Evolutionary conservation across 2,797 vertebrate species (phyloP), one percentile per base, ranked within the genome.

Genomic region (Pristis pectinata): DNA sequence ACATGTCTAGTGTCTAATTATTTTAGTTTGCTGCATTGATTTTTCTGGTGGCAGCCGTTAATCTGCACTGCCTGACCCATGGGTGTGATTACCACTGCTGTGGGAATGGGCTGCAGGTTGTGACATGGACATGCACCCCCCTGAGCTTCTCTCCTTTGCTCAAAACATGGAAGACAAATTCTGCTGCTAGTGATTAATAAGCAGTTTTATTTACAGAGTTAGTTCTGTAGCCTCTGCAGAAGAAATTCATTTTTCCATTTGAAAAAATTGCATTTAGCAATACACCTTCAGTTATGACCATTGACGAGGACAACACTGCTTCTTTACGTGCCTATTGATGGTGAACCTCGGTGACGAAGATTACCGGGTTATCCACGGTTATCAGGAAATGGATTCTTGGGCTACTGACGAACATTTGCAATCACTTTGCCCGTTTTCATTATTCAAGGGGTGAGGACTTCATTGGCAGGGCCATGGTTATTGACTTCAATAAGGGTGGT

Each of bases 11-110:
- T 91, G 59, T 92, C 34, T 67, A 70, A 92, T 92, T 92, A 92
- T 92, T 92, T 92, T 22, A 10, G n/a, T 92, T 92, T 37, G 89
- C 34, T 19, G 41, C 41, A 92, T 92, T 67, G 89, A 92, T 92
- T 92, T 92, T 53, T 37, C 61, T 24, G 9, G 19, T 64, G 30
- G 19, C 6, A 91, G 30, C 59, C 59, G 64, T 91, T 67, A 91
- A 64, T 92, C 89, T 92, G 17, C 34, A n/a, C 41, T 61, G 59
- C 9, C 34, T 92, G 67, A 11, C 89, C 89, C 61, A 0, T 67
- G 89, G n/a, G n/a, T 10, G 17, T 67, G 89, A 92, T 67, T 92
- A 67, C 41, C 67, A 56, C 37, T 92, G 59, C 89, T 19, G 11
- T 67, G 64, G 92, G 61, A 22, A 67, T 92, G 37, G 37, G 11